These are phyloP conservation scores for Xiphorhynchus elegans DNA, from an alignment of 2,113 vertebrate species.

Conservation along the genomic window DNA sequence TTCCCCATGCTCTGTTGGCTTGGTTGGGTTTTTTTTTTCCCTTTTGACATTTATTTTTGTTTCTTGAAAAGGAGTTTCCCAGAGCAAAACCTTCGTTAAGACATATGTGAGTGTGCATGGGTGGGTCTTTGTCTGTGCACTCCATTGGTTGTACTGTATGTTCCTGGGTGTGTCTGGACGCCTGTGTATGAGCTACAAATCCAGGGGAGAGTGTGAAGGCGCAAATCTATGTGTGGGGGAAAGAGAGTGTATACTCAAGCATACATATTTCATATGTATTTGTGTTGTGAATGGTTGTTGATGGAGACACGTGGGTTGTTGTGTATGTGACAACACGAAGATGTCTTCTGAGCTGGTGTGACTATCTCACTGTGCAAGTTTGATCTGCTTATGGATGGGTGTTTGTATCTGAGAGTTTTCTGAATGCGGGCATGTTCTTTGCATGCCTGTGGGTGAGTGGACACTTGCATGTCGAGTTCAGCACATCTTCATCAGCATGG, in stretches of 20 bases:
- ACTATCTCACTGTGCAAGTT: neutral
- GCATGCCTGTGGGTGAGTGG: neutral
- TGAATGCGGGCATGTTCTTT: neutral
- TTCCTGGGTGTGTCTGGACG: neutral
- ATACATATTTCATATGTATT: fast-evolving
- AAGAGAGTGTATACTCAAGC: neutral
- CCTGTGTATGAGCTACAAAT: neutral
- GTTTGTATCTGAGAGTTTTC: neutral
- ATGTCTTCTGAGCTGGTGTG: neutral
- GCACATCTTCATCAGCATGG: neutral
- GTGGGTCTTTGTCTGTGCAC: neutral
- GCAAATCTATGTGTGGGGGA: neutral
- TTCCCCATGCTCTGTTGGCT: neutral
- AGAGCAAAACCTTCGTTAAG: neutral
- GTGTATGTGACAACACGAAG: neutral
- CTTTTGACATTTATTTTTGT: neutral
- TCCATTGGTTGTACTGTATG: neutral
- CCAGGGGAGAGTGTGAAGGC: neutral
- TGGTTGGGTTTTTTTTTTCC: neutral
- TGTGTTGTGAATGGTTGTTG: neutral
- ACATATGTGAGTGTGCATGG: neutral
- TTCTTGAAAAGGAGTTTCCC: conserved; percentile 2
- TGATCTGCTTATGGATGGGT: neutral
- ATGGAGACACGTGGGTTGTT: neutral
- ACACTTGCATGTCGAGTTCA: neutral